Evolutionary conservation across 2,113 vertebrate genomes (phyloP).

Genomic region (Sinocyclocheilus anshuiensis): DNA sequence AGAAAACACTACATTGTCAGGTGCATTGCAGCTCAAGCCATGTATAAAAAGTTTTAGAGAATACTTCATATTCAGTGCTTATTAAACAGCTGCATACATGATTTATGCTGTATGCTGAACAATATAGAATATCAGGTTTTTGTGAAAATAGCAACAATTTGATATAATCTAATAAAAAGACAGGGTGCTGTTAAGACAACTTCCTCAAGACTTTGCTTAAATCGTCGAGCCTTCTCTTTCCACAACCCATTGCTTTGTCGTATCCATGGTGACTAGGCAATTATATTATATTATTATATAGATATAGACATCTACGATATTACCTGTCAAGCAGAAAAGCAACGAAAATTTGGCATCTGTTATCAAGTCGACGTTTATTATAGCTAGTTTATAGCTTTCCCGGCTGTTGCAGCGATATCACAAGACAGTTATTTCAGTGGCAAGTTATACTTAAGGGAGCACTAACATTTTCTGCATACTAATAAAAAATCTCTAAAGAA

Average conservation of each 20-base stretch:
- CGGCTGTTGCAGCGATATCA: neutral
- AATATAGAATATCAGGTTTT: neutral
- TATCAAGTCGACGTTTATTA: neutral
- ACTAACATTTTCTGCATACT: neutral
- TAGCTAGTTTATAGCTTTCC: neutral
- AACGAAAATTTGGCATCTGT: neutral
- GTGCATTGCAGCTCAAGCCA: neutral
- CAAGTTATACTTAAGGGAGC: neutral
- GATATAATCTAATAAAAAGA: neutral
- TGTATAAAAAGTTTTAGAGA: neutral
- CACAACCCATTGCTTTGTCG: neutral
- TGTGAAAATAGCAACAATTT: neutral
- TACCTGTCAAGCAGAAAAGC: neutral
- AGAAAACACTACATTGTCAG: neutral
- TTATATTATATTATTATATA: too few relatives aligned
- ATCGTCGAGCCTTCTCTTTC: neutral
- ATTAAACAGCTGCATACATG: neutral
- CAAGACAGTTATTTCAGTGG: neutral
- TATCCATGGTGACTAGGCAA: neutral
- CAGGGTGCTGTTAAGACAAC: neutral
- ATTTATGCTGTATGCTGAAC: neutral
- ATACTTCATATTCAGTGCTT: neutral
- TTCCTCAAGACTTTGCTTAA: neutral
- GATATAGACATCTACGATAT: neutral
- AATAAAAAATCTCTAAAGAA: neutral